Conservation (phyloP, 2,113 vertebrate genomes). For the Gallinago jamesoni region DNA sequence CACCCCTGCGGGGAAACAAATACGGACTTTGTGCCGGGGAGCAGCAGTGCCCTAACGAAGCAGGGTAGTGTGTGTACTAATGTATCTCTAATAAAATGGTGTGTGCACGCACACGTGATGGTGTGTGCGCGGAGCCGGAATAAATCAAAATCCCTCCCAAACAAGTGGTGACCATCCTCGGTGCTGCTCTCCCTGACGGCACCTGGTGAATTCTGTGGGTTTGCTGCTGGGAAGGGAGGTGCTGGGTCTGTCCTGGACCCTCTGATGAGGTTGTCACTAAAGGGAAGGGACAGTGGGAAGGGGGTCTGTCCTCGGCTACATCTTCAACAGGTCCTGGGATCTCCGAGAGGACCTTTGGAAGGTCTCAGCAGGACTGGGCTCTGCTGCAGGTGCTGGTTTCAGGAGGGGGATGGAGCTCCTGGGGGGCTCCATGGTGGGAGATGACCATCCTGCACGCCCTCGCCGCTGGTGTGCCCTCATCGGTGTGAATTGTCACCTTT, state of each 20-base stretch:
- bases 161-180: rapidly evolving
- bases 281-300: neutral
- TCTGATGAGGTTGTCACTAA: neutral
- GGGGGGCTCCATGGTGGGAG: neutral
- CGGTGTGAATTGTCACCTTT: rapidly evolving
- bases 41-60: slow-evolving; percentile 79
- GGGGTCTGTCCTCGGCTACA: rapidly evolving
- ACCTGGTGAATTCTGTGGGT: rapidly evolving
- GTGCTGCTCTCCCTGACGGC: rapidly evolving
- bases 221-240: neutral
- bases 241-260: neutral
- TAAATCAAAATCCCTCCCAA: neutral
- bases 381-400: neutral
- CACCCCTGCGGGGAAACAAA: slow-evolving; percentile 85
- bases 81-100: neutral
- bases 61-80: neutral
- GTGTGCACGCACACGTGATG: neutral
- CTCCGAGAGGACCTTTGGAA: rapidly evolving
- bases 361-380: neutral
- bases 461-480: rapidly evolving
- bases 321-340: neutral
- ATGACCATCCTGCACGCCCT: rapidly evolving
- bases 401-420: neutral
- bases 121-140: neutral
- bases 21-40: slow-evolving; percentile 86